phyloP scores from a whole-genome alignment of 92 coral and sea anemone genomes.

The Epizoanthus fatuus region DNA sequence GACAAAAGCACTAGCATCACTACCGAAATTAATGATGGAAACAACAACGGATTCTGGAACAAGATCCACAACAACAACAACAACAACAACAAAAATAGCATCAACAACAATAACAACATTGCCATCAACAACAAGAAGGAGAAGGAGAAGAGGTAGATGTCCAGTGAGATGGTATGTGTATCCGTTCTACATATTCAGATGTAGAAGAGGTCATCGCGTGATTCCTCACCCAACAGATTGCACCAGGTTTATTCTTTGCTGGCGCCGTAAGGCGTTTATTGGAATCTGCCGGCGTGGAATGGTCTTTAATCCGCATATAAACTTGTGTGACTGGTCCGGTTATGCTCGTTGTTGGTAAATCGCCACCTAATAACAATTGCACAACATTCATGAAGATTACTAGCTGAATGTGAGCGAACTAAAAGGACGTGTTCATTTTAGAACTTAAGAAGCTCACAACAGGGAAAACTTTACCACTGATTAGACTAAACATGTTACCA shows the following conservation, averaged over 20 bases:
- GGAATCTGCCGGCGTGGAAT: slow-evolving; percentile 25
- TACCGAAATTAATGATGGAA: neutral
- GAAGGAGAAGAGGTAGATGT: slow-evolving; percentile 4
- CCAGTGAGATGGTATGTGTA: slow-evolving; percentile 20
- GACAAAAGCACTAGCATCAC: neutral
- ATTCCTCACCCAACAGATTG: slow-evolving; percentile 16
- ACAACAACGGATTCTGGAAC: neutral
- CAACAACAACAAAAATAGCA: neutral
- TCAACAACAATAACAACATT: neutral
- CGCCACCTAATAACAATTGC: no score
- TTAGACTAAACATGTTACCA: no score
- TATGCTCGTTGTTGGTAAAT: neutral
- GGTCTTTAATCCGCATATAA: slow-evolving; percentile 8
- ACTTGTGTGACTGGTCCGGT: slow-evolving; percentile 24
- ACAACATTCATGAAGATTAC: no score
- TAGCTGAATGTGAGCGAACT: no score
- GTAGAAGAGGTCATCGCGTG: neutral
- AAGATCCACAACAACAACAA: neutral
- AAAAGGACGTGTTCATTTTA: no score
- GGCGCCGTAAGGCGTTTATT: slow-evolving; percentile 31
- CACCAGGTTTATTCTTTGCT: slow-evolving; percentile 26
- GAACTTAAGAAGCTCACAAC: no score
- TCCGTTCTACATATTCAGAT: slow-evolving; percentile 7
- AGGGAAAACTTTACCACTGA: no score
- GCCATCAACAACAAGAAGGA: neutral